Evolutionary conservation across 2,888 invertebrate species (phyloP), one percentile per base, ranked within the genome.

Genomic region (Vanessa cardui): DNA sequence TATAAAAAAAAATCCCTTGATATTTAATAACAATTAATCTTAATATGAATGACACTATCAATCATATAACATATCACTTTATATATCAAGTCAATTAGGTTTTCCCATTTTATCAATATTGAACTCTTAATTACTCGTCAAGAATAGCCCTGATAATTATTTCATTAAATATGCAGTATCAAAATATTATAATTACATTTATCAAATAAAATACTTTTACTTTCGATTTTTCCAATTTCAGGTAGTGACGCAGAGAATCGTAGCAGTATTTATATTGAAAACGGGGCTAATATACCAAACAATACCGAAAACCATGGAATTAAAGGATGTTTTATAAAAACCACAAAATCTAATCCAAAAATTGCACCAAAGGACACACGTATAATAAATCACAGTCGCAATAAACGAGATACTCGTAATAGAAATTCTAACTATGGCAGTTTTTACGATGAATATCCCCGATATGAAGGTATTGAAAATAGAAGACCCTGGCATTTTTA

Each of bases 31-130:
- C 26, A 52, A 52, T 26, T 16, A 52, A 16, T 52, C 26, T 5
- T 52, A 6, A 26, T 31, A 18, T 52, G 8, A 26, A 21, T 26
- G 15, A 26, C 26, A 52, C 7, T 26, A 52, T 26, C 16, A 52
- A 6, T 26, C 26, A 16, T 49, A 49, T 47, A 26, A 16, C 50
- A 52, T 52, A 52, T 52, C 31, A 52, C 0, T 7, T 6, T 20
- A 50, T 50, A 50, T 20, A 21, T 20, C 21, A 26, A 31, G 52
- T 16, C 52, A 52, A 52, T 52, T 52, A 7, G 52, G 52, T 52
- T 52, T 52, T 52, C 16, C 52, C 52, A 31, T 15, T 26, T 31
- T 31, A n/a, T 52, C 52, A 31, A 0, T 26, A 8, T 2, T 52
- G 52, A 52, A 15, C 26, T 52, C 16, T 52, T 16, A 26, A 2